phyloP scores from a whole-genome alignment of 2,888 invertebrate species.

The Andrena bicolor region DNA sequence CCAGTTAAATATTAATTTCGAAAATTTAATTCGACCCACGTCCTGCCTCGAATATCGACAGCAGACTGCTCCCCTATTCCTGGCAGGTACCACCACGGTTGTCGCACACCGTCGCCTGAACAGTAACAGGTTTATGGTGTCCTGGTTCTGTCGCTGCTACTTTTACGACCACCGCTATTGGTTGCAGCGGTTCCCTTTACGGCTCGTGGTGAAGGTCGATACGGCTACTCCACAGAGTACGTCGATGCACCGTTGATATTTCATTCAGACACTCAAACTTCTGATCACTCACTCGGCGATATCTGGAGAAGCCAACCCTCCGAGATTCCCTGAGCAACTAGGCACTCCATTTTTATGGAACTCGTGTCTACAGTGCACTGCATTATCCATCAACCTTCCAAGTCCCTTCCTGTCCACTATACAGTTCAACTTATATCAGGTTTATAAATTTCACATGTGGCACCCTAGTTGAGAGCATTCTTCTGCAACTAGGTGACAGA shows the following conservation, averaged over 20 bases:
- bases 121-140: constrained; percentile 55
- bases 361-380: neutral
- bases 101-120: constrained; percentile 58
- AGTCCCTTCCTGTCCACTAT: neutral
- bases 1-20: constrained; percentile 46
- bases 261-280: constrained; percentile 6
- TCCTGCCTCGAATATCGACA: constrained; percentile 20
- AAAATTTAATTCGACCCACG: constrained; percentile 24
- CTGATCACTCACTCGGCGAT: neutral
- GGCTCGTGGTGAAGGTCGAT: constrained; percentile 49
- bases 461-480: too few species aligned
- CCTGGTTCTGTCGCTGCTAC: constrained; percentile 49
- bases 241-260: constrained; percentile 27
- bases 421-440: too few species aligned
- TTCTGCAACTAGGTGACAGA: too few species aligned
- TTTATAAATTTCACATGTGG: too few species aligned
- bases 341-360: too few species aligned
- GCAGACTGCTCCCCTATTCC: constrained; percentile 33
- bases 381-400: neutral
- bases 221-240: constrained; percentile 29
- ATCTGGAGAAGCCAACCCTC: too few species aligned
- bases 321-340: too few species aligned
- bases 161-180: constrained; percentile 63
- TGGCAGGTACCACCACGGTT: constrained; percentile 39
- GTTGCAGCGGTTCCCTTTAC: constrained; percentile 59